Conservation (phyloP, 1,140 invertebrate genomes). For the Eciton burchellii region DNA sequence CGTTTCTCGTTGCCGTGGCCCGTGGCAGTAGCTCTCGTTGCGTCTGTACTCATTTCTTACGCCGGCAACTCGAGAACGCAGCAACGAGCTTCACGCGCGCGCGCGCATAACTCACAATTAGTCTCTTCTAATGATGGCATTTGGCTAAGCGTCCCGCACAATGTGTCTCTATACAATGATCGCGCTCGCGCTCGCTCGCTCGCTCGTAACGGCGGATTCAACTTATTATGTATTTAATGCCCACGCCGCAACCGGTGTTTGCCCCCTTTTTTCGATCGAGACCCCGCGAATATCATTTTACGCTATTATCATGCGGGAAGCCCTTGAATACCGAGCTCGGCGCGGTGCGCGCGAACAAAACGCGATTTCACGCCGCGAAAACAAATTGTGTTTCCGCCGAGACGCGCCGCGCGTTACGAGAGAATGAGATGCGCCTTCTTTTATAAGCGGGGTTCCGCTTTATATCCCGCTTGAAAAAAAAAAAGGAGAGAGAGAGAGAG, state of each 20-base stretch:
- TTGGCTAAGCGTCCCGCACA: constrained; percentile 51
- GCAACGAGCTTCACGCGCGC: constrained; percentile 61
- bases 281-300: constrained; percentile 48
- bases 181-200: constrained; percentile 44
- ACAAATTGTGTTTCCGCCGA: constrained; percentile 28
- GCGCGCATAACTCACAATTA: constrained; percentile 75
- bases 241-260: neutral
- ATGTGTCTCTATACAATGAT: constrained; percentile 57
- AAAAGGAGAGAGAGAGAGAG: too few species aligned
- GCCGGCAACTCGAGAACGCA: constrained; percentile 35
- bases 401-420: constrained; percentile 70
- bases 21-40: constrained; percentile 16
- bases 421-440: constrained; percentile 81
- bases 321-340: constrained; percentile 33
- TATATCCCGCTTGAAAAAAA: constrained; percentile 19
- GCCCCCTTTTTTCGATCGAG: neutral
- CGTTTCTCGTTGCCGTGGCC: constrained; percentile 35
- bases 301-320: constrained; percentile 40
- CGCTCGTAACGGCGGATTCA: constrained; percentile 47
- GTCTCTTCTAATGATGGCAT: constrained; percentile 72
- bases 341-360: constrained; percentile 30
- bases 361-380: constrained; percentile 41
- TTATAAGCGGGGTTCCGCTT: neutral
- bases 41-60: constrained; percentile 46
- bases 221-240: constrained; percentile 36